Evolutionary conservation across 23 tunicate species (phyloP), one percentile per base, ranked within the genome.

Genomic region (Clavelina lepadiformis): DNA sequence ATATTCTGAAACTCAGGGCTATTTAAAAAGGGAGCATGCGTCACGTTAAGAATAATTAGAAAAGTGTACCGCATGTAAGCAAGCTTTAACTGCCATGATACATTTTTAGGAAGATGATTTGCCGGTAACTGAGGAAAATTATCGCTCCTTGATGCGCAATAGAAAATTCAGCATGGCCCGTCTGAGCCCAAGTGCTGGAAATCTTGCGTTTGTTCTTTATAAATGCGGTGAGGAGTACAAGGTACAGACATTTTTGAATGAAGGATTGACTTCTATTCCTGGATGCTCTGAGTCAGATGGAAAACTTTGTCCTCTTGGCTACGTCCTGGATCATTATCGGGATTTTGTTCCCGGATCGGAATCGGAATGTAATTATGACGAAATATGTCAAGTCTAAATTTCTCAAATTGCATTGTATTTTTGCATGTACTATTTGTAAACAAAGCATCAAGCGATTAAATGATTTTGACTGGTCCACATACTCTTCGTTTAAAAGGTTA

Each of bases 131-230:
- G 69, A 36, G 20, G 25, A 13, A 23, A 36, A 63, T 36, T 22
- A 63, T 11, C 15, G 11, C 22, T 11, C 8, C 18, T 5, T 6
- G 35, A 27, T 13, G 28, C 32, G 24, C 7, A 8, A 13, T 21
- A 41, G 73, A 5, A 18, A 28, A 5, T 67, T 47, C 30, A 46
- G 22, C 5, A 21, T 49, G 34, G 28, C 58, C 28, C 18, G 35
- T 15, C 46, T 67, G 73, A 67, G 46, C 4, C 73, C 73, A 15
- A 67, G 73, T 35, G 73, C 73, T 67, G 73, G 73, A 27, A 67
- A 67, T 28, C 35, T 67, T 8, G 73, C 73, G 38, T 67, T 67
- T 24, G 61, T 67, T 47, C 33, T 67, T 6, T 67, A 67, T 45
- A 67, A 67, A 67, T 67, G 73, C 23, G 19, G n/a, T 6, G 28